Percentiles rank a stretch among this genome's conserved stretches.
Evolutionary conservation across 2,113 vertebrate genomes (phyloP).

Genomic region (Aphyosemion australe): DNA sequence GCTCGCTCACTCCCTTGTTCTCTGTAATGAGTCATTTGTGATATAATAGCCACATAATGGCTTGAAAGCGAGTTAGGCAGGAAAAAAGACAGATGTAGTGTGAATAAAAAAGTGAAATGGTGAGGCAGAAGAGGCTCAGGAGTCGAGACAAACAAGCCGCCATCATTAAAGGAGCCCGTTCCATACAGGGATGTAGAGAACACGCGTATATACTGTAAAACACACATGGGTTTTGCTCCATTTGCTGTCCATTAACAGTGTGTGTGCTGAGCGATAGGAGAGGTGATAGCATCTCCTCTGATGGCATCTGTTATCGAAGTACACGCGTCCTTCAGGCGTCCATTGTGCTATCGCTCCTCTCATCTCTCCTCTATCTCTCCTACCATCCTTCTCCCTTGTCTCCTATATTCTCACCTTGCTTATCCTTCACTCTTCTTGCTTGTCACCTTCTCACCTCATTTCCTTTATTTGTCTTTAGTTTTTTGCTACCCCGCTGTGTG

Average conservation of each 20-base stretch:
- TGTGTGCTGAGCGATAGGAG: slow-evolving; percentile 67
- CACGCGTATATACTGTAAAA: slow-evolving; percentile 12
- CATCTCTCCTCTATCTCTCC: slow-evolving; percentile 70
- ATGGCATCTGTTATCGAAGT: slow-evolving; percentile 76
- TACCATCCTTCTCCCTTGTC: slow-evolving; percentile 48
- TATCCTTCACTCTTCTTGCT: slow-evolving; percentile 26
- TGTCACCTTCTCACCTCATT: background rate
- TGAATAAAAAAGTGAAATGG: slow-evolving; percentile 47
- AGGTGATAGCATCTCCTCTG: slow-evolving; percentile 68
- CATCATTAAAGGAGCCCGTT: slow-evolving; percentile 23
- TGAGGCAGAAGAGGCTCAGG: slow-evolving; percentile 26
- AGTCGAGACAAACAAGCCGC: slow-evolving; percentile 12
- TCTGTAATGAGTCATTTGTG: slow-evolving; percentile 69
- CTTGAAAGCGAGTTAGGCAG: slow-evolving; percentile 56
- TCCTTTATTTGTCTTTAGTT: background rate
- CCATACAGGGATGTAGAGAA: slow-evolving; percentile 14
- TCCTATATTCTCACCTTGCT: slow-evolving; percentile 58
- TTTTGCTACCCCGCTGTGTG: background rate
- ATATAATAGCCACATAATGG: slow-evolving; percentile 73
- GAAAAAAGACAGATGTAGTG: slow-evolving; percentile 63
- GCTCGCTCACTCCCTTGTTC: slow-evolving; percentile 55
- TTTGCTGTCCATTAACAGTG: slow-evolving; percentile 74
- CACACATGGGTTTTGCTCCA: slow-evolving; percentile 35
- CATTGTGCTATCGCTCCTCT: slow-evolving; percentile 71
- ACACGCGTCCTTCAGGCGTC: slow-evolving; percentile 78